A percentile compares a stretch with the other conserved stretches of the same genome.
These are phyloP conservation scores for Rissa tridactyla DNA, from an alignment of 2,113 vertebrate genomes.

Conservation along the genomic window DNA sequence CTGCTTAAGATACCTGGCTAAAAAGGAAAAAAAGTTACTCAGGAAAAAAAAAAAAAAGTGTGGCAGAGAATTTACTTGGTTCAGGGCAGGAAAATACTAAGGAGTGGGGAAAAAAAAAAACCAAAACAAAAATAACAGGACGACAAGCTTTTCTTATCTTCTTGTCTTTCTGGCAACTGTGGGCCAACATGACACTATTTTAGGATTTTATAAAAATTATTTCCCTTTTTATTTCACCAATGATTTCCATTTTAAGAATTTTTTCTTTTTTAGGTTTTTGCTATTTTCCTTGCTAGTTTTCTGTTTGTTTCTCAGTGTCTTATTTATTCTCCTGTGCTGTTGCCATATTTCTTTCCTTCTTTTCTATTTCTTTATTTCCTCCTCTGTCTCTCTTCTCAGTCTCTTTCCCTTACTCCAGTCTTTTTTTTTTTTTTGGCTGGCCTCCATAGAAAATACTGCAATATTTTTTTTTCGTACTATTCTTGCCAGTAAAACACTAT, in stretches of 20 bases:
- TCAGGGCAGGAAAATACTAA: not conserved
- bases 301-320: not conserved
- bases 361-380: not conserved
- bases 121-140: not conserved
- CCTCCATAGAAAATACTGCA: conserved; percentile 23
- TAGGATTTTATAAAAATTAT: not conserved
- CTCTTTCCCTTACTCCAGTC: not conserved
- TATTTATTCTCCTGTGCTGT: not conserved
- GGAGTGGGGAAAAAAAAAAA: not conserved
- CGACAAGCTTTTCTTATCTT: not conserved
- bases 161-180: not conserved
- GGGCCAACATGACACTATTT: not conserved
- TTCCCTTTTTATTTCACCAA: not conserved
- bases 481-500: conserved; percentile 19
- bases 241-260: not conserved
- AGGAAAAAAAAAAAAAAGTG: not conserved
- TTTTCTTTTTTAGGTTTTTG: not conserved
- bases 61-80: not conserved
- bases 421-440: not conserved
- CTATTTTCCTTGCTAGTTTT: not conserved
- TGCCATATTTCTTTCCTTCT: not conserved
- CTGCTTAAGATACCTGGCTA: not conserved
- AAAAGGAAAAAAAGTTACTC: not conserved
- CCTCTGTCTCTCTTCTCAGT: not conserved
- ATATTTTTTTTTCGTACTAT: not conserved